phyloP scores from a whole-genome alignment of 2,113 vertebrate genomes.

The Syrmaticus mikado region DNA sequence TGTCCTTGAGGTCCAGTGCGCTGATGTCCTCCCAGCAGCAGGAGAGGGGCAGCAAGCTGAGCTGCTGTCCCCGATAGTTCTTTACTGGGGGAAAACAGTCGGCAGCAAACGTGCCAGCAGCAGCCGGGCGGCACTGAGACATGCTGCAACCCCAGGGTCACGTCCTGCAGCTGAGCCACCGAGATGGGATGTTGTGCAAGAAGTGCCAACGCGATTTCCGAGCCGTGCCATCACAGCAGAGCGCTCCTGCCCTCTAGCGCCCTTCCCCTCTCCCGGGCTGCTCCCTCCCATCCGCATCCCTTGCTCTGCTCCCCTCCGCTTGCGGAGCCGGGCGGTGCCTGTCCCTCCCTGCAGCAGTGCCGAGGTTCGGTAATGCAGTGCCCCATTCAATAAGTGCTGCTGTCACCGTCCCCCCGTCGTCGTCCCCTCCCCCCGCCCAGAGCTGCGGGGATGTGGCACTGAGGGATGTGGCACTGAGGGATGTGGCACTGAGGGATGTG shows the following conservation, averaged over 20 bases:
- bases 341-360: neutral
- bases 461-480: too few species aligned
- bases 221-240: rapidly evolving
- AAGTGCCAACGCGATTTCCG: rapidly evolving
- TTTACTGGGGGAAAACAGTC: rapidly evolving
- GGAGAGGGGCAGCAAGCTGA: neutral
- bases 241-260: constrained; percentile 71
- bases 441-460: too few species aligned
- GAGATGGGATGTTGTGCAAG: constrained; percentile 19
- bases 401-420: too few species aligned
- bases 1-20: too few species aligned
- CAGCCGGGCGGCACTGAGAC: neutral
- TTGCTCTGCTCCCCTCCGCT: rapidly evolving
- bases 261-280: neutral
- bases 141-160: neutral
- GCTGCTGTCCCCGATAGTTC: neutral
- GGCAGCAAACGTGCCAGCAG: neutral
- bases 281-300: neutral
- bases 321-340: rapidly evolving
- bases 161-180: neutral
- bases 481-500: too few species aligned
- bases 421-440: too few species aligned
- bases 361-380: too few species aligned
- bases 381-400: too few species aligned
- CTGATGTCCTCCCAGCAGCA: neutral